A percentile compares a stretch with the other conserved stretches of the same genome.
Conservation (phyloP, 2,113 vertebrate genomes). For the Petrocephalus zakoni region DNA sequence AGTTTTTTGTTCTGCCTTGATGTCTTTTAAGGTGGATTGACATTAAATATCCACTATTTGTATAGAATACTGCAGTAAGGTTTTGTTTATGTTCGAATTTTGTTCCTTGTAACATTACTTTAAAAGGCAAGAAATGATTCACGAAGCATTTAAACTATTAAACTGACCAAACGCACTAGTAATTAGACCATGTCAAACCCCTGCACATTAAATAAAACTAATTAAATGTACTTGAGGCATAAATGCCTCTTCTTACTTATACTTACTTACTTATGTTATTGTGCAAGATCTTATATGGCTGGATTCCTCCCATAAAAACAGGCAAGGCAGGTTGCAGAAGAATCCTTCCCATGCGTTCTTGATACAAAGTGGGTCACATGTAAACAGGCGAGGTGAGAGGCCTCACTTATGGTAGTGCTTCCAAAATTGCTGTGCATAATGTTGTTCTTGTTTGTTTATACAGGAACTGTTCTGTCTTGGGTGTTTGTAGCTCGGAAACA, state of each 20-base stretch:
- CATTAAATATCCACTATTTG: background rate
- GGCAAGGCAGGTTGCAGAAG: background rate
- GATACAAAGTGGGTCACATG: background rate
- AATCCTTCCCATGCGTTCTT: background rate
- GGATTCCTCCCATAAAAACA: background rate
- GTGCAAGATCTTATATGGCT: background rate
- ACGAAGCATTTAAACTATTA: background rate
- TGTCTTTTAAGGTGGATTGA: background rate
- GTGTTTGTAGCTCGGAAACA: background rate
- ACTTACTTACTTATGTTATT: background rate
- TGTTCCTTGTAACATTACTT: background rate
- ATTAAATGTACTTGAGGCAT: background rate
- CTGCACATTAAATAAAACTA: background rate
- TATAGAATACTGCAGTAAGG: background rate
- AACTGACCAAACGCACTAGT: background rate
- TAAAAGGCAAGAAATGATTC: background rate
- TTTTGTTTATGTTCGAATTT: background rate
- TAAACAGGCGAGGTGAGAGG: background rate
- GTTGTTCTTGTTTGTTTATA: background rate
- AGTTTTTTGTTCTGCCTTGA: background rate
- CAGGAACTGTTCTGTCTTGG: background rate
- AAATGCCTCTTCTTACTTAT: conserved; percentile 5
- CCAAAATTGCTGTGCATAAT: background rate
- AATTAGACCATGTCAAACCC: conserved; percentile 3
- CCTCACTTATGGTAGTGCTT: background rate